Conservation (phyloP, 2,888 invertebrate species). For the Watsonalla cultraria region DNA sequence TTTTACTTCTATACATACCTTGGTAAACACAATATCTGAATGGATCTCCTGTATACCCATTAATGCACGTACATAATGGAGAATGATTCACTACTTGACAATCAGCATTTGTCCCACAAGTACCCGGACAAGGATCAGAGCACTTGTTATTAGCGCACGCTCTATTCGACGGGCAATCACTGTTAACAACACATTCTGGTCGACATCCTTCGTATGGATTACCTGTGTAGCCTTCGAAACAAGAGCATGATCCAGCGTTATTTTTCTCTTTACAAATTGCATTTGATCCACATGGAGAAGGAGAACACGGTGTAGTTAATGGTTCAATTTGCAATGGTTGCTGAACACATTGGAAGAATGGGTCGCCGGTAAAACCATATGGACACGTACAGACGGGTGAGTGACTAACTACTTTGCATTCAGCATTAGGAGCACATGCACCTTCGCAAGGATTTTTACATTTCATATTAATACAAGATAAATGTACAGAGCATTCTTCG, state of each 20-base stretch:
- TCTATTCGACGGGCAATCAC: slow-evolving; percentile 83
- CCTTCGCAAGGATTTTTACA: slow-evolving; percentile 87
- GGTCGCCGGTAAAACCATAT: slow-evolving; percentile 85
- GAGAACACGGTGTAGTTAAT: slow-evolving; percentile 77
- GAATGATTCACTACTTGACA: slow-evolving; percentile 87
- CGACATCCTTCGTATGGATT: slow-evolving; percentile 89
- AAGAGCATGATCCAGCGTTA: slow-evolving; percentile 82
- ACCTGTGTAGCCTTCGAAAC: slow-evolving; percentile 84
- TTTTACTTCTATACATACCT: slow-evolving; percentile 36
- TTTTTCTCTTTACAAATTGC: slow-evolving; percentile 81
- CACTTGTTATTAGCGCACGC: slow-evolving; percentile 87
- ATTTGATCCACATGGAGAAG: slow-evolving; percentile 82
- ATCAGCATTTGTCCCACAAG: slow-evolving; percentile 85
- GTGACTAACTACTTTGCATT: slow-evolving; percentile 87
- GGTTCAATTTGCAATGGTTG: slow-evolving; percentile 50
- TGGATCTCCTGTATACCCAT: slow-evolving; percentile 86
- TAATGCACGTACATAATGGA: slow-evolving; percentile 82
- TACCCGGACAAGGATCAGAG: slow-evolving; percentile 87
- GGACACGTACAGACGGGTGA: slow-evolving; percentile 86
- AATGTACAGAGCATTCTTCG: slow-evolving; percentile 82
- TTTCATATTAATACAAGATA: slow-evolving; percentile 87
- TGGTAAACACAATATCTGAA: slow-evolving; percentile 81
- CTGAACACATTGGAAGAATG: slow-evolving; percentile 81
- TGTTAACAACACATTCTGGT: slow-evolving; percentile 85
- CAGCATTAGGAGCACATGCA: slow-evolving; percentile 84